Base-by-base conservation (phyloP, 2,888 invertebrate species). In the Trachelus iudaicus region DNA sequence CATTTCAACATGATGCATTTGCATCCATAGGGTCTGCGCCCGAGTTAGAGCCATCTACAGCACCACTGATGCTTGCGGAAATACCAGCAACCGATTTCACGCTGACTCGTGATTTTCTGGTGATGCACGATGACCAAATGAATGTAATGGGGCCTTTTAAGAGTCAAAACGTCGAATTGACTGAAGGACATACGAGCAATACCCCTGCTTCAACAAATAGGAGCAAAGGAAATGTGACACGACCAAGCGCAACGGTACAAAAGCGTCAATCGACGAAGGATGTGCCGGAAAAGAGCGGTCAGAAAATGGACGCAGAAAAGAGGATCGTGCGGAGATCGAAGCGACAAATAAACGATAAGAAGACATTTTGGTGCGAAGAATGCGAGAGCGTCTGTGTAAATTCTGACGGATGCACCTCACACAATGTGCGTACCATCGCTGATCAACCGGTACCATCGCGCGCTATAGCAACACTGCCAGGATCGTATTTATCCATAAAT, bases 391-490 rank as follows among this genome's bases (percentile, higher is more conserved):
- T 85, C 75, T 89, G 90, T 77, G 84, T 86, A 78, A 89, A 89
- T 77, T 84, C 85, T 13, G 89, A 88, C 34, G 90, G 87, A 73
- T 91, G 91, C 76, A 87, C 86, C 12, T 84, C 89, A 30, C 91
- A 92, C 69, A 88, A 91, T 80, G 90, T 92, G 1, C 92, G 92
- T 75, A 89, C 92, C 56, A 94, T 95, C 80, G 92, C 93, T n/a
- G 96, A 96, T 90, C 95, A 95, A 82, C 94, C 94, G 30, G 95
- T 96, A 75, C 94, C 94, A 77, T 94, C 96, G 4, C 93, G 96
- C 79, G 97, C 97, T 3, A 93, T 95, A 88, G 96, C 97, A n/a
- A 95, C 96, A 81, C 92, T 97, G 76, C 97, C 97, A 15, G 93
- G 93, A 68, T 92, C 93, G 3, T 94, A 96, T 89, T 93, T 95